phyloP scores from a whole-genome alignment of 1,140 invertebrate genomes.

The Anagrus nilaparvatae region DNA sequence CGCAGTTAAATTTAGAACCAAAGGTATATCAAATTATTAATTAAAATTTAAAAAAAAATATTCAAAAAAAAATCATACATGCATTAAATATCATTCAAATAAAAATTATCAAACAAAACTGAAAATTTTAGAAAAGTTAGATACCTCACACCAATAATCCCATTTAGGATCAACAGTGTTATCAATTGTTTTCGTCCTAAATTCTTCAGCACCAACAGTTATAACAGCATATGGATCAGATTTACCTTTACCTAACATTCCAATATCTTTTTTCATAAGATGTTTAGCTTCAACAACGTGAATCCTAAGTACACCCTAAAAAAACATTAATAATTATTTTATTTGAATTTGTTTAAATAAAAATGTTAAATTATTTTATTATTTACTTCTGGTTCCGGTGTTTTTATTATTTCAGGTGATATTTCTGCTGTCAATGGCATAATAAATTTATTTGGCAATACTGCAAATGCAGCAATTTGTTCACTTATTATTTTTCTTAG shows the following conservation, averaged over 20 bases:
- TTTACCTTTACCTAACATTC: constrained; percentile 86
- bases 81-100: constrained; percentile 27
- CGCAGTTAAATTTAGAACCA: no score
- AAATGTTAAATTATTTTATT: not conserved
- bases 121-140: constrained; percentile 19
- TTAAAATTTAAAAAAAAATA: no score
- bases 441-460: constrained; percentile 86
- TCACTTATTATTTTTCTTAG: constrained; percentile 78
- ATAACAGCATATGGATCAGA: constrained; percentile 90
- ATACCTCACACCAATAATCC: constrained; percentile 90
- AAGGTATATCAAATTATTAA: no score
- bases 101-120: no score
- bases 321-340: constrained; percentile 5
- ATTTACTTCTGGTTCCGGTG: constrained; percentile 83
- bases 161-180: constrained; percentile 89
- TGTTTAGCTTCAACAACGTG: constrained; percentile 88
- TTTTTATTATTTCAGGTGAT: constrained; percentile 65
- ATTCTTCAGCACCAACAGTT: constrained; percentile 78
- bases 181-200: constrained; percentile 78
- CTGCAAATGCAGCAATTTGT: constrained; percentile 79
- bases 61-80: no score
- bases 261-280: constrained; percentile 84
- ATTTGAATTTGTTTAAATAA: no score
- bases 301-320: constrained; percentile 70
- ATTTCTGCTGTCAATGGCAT: constrained; percentile 75